Conservation (phyloP, 2,797 vertebrate genomes). For the Muscicapa comitata region DNA sequence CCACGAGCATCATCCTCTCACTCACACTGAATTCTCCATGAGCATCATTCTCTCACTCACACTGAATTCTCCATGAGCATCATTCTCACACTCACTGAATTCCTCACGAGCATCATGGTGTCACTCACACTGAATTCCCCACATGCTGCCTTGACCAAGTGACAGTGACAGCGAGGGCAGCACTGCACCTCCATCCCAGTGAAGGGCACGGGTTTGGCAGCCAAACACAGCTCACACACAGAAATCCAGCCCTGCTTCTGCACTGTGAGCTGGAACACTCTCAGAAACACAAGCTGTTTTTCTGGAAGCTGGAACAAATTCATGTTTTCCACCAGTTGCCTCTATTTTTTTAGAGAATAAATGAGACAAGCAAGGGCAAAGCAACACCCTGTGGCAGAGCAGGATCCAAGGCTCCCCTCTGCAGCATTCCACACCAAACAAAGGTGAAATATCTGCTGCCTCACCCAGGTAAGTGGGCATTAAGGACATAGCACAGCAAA, state of each 20-base stretch:
- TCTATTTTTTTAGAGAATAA: background rate
- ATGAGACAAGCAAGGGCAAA: background rate
- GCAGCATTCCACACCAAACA: background rate
- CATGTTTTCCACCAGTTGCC: fast-evolving
- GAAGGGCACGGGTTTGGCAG: background rate
- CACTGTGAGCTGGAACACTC: background rate
- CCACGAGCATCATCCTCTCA: background rate
- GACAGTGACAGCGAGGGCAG: fast-evolving
- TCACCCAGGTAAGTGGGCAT: fast-evolving
- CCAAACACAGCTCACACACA: background rate
- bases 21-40: no score
- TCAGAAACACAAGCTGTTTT: background rate
- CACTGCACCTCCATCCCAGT: background rate
- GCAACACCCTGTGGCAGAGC: background rate
- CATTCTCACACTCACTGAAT: fast-evolving
- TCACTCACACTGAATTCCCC: no score
- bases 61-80: background rate
- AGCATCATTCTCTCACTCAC: no score
- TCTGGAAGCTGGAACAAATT: background rate
- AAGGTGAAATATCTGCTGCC: background rate
- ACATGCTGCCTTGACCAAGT: background rate
- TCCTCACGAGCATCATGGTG: background rate
- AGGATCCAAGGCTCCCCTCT: background rate
- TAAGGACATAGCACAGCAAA: background rate
- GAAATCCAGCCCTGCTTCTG: background rate